phyloP scores from a whole-genome alignment of 2,797 vertebrate genomes.

The Iguana delicatissima region DNA sequence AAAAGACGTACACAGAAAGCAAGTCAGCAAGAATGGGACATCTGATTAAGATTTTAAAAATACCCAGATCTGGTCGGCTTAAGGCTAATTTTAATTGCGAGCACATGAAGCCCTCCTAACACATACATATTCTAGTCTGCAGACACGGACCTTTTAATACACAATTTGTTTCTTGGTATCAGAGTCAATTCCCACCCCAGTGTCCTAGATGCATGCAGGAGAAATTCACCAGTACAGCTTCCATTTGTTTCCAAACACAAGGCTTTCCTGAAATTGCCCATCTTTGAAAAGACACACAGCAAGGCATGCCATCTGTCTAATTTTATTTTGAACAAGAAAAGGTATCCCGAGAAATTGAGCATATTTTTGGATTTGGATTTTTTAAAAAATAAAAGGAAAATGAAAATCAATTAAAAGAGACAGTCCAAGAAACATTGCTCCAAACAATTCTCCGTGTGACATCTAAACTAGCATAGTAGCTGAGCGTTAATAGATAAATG shows the following conservation, averaged over 20 bases:
- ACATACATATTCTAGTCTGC: slow-evolving; percentile 58
- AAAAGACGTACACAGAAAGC: not conserved
- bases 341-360: not conserved
- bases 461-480: slow-evolving; percentile 53
- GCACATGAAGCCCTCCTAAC: slow-evolving; percentile 53
- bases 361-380: too few relatives aligned
- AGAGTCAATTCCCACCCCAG: slow-evolving; percentile 52
- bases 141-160: slow-evolving; percentile 66
- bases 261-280: slow-evolving; percentile 1
- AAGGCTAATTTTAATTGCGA: slow-evolving; percentile 70
- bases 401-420: not conserved
- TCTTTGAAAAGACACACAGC: not conserved
- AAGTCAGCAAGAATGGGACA: not conserved
- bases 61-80: not conserved
- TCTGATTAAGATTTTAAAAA: not conserved
- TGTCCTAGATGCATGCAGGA: not conserved
- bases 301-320: not conserved
- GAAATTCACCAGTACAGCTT: slow-evolving; percentile 16
- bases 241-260: slow-evolving; percentile 1
- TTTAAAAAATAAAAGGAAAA: not conserved
- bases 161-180: slow-evolving; percentile 56
- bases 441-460: slow-evolving; percentile 45
- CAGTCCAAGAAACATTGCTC: not conserved
- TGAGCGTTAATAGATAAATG: slow-evolving; percentile 56
- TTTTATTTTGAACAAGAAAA: not conserved